Base-by-base conservation (phyloP, 1,140 invertebrate species). In the Holcopasites calliopsidis region DNA sequence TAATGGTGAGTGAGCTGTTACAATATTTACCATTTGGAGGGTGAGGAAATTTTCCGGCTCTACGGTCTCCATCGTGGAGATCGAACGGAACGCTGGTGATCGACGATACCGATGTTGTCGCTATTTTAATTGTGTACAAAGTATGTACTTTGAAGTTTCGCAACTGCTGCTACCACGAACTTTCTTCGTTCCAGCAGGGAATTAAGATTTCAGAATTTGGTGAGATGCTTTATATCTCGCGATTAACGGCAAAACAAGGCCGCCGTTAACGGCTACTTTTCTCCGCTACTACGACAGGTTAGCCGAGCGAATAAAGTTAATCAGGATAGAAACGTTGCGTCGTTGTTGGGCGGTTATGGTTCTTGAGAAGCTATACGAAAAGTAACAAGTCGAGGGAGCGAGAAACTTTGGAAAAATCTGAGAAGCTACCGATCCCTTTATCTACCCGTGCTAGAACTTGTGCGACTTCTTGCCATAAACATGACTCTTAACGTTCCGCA, bases 161-260 rank as follows among this genome's bases (percentile, higher is more conserved):
- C 16, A 49, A 26, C 44, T 58, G 31, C 28, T 79, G 66, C 28
- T 5, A 28, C 10, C 16, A 13, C 35, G 10, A 64, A 52, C 40
- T 76, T 44, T 21, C 16, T 52, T 50, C 35, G 33, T 7, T 21
- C n/a, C 26, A n/a, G 44, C 16, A 47, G 44, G 16, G 47, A 79
- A 66, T 62, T 44, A 28, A 52, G 76, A 38, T 64, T 76, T 65
- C 21, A 33, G 31, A 35, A 40, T 70, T 70, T 31, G 18, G 28
- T 18, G 47, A 42, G 35, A 31, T 10, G 52, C 31, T 35, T 73
- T 62, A 42, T 65, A 61, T 55, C 31, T 47, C 23, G 13, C 23
- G n/a, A 62, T 62, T 70, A 40, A 5, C 13, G n/a, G n/a, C 0
- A 21, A 26, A 52, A 26, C 64, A 26, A 26, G 26, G 4, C 11